Conservation (phyloP, 2,888 invertebrate genomes). For the Buathra laborator region DNA sequence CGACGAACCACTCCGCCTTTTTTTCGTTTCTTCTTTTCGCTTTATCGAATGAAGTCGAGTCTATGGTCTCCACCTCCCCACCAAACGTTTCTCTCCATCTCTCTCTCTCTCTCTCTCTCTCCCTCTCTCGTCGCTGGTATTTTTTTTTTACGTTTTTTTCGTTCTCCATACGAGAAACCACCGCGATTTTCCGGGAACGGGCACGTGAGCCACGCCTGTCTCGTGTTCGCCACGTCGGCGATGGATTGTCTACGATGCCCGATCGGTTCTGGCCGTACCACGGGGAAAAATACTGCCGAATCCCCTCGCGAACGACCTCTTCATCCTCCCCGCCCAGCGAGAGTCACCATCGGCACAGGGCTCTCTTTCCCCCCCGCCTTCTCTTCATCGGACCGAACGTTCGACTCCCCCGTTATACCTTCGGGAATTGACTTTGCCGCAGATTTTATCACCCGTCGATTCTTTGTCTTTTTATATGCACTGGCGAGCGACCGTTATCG, state of each 20-base stretch:
- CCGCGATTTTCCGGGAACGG: slow-evolving; percentile 74
- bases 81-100: slow-evolving; percentile 21
- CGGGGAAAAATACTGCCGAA: slow-evolving; percentile 71
- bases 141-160: slow-evolving; percentile 61
- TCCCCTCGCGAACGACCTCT: slow-evolving; percentile 66
- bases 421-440: slow-evolving; percentile 69
- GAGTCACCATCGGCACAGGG: slow-evolving; percentile 6
- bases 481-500: slow-evolving; percentile 43
- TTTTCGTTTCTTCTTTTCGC: slow-evolving; percentile 61
- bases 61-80: slow-evolving; percentile 49
- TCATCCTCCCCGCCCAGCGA: slow-evolving; percentile 6
- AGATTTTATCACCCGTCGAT: slow-evolving; percentile 70
- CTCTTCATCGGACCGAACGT: slow-evolving; percentile 39
- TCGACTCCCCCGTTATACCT: slow-evolving; percentile 57
- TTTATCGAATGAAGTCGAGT: slow-evolving; percentile 62
- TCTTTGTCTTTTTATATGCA: slow-evolving; percentile 69
- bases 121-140: slow-evolving; percentile 29
- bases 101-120: slow-evolving; percentile 45
- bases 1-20: slow-evolving; percentile 55
- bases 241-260: slow-evolving; percentile 77
- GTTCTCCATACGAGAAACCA: slow-evolving; percentile 71
- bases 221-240: slow-evolving; percentile 78
- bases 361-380: slow-evolving; percentile 29
- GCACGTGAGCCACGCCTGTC: slow-evolving; percentile 80
- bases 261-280: slow-evolving; percentile 69